Percentiles rank a stretch among this genome's conserved stretches.
Conservation (phyloP, 2,888 invertebrate species). For the Sipunculus nudus region DNA sequence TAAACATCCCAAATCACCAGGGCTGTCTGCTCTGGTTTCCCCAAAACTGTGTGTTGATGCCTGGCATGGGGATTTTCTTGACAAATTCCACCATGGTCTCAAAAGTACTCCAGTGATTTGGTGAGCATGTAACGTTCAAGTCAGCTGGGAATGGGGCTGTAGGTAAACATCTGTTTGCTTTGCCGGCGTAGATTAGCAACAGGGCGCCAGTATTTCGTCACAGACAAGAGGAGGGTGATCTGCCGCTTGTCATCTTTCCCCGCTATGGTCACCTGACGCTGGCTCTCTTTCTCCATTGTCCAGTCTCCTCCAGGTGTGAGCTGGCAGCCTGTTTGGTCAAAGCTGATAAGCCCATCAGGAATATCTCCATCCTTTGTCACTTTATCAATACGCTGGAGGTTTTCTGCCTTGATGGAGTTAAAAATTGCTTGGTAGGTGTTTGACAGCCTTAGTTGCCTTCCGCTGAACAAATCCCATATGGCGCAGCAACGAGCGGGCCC, state of each 20-base stretch:
- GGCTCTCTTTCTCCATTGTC: constrained; percentile 24
- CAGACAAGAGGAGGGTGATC: no score
- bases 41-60: no score
- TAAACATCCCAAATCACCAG: constrained; percentile 10
- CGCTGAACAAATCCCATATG: constrained; percentile 33
- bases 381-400: constrained; percentile 14
- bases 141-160: neutral
- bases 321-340: constrained; percentile 34
- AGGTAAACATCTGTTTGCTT: no score
- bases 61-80: no score
- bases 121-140: neutral
- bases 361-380: constrained; percentile 16
- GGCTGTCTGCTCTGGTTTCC: constrained; percentile 2
- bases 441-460: constrained; percentile 29
- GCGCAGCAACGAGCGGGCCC: constrained; percentile 21
- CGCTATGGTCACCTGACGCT: neutral
- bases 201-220: no score
- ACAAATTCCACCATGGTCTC: no score
- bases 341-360: constrained; percentile 32
- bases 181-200: no score
- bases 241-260: no score
- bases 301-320: constrained; percentile 35
- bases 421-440: constrained; percentile 29
- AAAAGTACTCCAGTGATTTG: no score
- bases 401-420: constrained; percentile 16